Conservation (phyloP, 2,113 vertebrate genomes). For the Callaeas wilsoni region DNA sequence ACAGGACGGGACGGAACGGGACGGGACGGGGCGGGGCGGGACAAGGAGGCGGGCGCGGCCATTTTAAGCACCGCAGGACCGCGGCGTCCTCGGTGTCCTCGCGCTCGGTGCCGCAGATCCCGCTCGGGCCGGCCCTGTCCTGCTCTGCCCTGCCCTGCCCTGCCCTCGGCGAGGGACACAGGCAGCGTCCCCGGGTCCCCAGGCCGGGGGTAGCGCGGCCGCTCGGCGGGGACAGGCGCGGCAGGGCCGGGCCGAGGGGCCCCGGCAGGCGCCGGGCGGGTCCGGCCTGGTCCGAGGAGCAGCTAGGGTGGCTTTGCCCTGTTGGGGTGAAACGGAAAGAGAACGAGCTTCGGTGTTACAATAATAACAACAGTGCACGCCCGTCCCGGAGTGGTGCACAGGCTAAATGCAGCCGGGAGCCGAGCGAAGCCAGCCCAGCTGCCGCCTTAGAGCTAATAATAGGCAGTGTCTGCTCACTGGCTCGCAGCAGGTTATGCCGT, state of each 20-base stretch:
- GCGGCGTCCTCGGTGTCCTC: not conserved
- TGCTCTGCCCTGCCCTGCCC: not conserved
- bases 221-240: not conserved
- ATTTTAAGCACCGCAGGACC: not conserved
- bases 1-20: no score
- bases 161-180: not conserved
- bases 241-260: not conserved
- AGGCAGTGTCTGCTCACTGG: not conserved
- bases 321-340: not conserved
- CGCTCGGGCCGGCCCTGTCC: not conserved
- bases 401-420: not conserved
- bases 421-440: not conserved
- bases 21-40: no score
- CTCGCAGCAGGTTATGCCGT: not conserved
- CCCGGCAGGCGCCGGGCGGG: not conserved
- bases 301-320: not conserved
- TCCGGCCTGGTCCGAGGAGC: not conserved
- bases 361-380: not conserved
- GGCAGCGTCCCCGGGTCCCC: not conserved
- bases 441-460: not conserved
- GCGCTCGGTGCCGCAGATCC: not conserved
- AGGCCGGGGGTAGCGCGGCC: not conserved
- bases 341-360: not conserved
- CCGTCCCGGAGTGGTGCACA: fast-evolving
- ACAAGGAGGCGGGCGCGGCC: not conserved